These are phyloP conservation scores for Antitype chi DNA, from an alignment of 2,888 invertebrate species.

Conservation along the genomic window DNA sequence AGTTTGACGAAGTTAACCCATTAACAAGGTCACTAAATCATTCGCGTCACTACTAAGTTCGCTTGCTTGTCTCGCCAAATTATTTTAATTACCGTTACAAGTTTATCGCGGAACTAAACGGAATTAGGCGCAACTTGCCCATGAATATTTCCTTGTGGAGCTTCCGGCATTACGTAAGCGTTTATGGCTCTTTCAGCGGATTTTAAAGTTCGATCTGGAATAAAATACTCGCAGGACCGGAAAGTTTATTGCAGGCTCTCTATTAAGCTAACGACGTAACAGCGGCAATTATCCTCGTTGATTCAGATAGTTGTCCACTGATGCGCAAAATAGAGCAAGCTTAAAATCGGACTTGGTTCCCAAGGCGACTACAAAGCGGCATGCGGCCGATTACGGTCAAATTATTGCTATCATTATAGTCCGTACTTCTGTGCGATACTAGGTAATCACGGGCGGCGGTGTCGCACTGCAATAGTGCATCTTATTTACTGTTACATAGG, in stretches of 20 bases:
- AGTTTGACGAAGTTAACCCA: slow-evolving; percentile 86
- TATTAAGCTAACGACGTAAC: slow-evolving; percentile 78
- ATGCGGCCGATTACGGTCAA: slow-evolving; percentile 88
- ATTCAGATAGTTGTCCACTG: slow-evolving; percentile 86
- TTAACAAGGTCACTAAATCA: slow-evolving; percentile 87
- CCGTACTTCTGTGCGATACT: slow-evolving; percentile 77
- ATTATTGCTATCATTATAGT: slow-evolving; percentile 89
- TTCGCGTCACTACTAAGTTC: slow-evolving; percentile 81
- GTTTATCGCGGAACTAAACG: slow-evolving; percentile 71
- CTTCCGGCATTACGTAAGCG: slow-evolving; percentile 40
- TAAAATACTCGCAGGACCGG: slow-evolving; percentile 55
- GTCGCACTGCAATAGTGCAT: slow-evolving; percentile 78
- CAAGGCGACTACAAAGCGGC: slow-evolving; percentile 88
- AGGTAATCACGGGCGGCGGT: slow-evolving; percentile 80
- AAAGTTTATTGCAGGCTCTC: slow-evolving; percentile 70
- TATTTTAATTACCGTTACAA: slow-evolving; percentile 82
- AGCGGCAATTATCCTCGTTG: slow-evolving; percentile 83
- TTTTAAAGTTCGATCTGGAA: slow-evolving; percentile 58
- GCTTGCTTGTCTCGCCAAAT: slow-evolving; percentile 79
- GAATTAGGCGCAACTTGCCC: slow-evolving; percentile 59
- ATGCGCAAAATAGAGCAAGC: slow-evolving; percentile 86
- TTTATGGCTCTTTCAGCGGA: slow-evolving; percentile 43
- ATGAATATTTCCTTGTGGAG: slow-evolving; percentile 60
- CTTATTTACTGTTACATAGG: slow-evolving; percentile 73
- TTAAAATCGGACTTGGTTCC: slow-evolving; percentile 87